phyloP scores from a whole-genome alignment of 2,888 invertebrate species.

The Helicoverpa assulta region DNA sequence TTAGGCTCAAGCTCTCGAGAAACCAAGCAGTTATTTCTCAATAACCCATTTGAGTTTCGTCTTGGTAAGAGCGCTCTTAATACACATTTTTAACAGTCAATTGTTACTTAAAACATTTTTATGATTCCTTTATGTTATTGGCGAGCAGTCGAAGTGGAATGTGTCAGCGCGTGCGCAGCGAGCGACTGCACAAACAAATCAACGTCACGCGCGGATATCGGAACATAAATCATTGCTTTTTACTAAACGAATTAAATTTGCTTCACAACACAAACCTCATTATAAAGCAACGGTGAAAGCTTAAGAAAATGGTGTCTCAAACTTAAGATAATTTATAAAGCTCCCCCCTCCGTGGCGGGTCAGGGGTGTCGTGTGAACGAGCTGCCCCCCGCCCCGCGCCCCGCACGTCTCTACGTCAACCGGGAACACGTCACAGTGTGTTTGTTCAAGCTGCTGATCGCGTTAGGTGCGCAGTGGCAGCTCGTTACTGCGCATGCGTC shows the following conservation, averaged over 20 bases:
- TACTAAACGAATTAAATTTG: slow-evolving; percentile 61
- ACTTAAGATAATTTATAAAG: slow-evolving; percentile 62
- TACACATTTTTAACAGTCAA: slow-evolving; percentile 6
- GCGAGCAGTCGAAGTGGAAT: slow-evolving; percentile 19
- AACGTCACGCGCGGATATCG: slow-evolving; percentile 48
- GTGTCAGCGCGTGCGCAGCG: slow-evolving; percentile 9
- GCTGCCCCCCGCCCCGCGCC: slow-evolving; percentile 40
- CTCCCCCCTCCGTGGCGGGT: slow-evolving; percentile 38
- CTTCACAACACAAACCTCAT: slow-evolving; percentile 61
- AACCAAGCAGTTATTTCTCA: not conserved
- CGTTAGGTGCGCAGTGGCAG: slow-evolving; percentile 58
- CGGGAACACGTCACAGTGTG: slow-evolving; percentile 26
- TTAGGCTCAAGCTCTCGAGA: not conserved
- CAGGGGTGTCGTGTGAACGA: slow-evolving; percentile 68
- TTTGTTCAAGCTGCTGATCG: slow-evolving; percentile 66
- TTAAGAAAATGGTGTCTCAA: slow-evolving; percentile 59
- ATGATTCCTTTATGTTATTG: slow-evolving; percentile 18
- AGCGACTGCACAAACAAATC: slow-evolving; percentile 43
- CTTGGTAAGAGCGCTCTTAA: not conserved
- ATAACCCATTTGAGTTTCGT: not conserved
- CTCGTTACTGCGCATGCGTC: slow-evolving; percentile 56
- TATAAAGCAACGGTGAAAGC: slow-evolving; percentile 54
- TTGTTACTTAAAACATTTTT: slow-evolving; percentile 1
- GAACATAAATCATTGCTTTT: slow-evolving; percentile 51
- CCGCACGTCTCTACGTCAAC: not conserved